Evolutionary conservation across 2,888 invertebrate species (phyloP), one percentile per base, ranked within the genome.

Genomic region (Dasysyrphus tricinctus): DNA sequence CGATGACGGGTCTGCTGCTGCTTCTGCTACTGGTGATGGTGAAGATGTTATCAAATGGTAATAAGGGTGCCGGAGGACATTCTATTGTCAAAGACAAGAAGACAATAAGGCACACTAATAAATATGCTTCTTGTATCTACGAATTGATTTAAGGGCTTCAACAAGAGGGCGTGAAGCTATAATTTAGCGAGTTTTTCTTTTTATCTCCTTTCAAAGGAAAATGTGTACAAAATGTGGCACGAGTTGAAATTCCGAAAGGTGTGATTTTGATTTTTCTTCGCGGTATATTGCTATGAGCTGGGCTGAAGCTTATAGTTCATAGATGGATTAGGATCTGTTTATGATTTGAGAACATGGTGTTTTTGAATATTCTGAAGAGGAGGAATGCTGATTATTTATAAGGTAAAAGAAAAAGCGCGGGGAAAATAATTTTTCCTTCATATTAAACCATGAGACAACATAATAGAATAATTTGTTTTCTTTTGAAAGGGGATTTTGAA

Each of bases 31-130:
- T 82, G 82, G 70, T 86, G 65, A 47, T 65, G 47, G 32, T 67
- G 82, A 86, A 86, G 86, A 86, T 86, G 82, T 86, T 86, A 86
- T 86, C 86, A 86, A 86, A 86, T 79, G 86, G 74, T 86, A 86
- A 86, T 86, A 86, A 86, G 82, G 86, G 86, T 79, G 82, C 78
- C 75, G 73, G 78, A 82, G 86, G 82, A 86, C 78, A 86, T 86
- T 78, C 78, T 51, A 82, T 82, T 82, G 82, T 86, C 86, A 82
- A 57, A 86, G 86, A 82, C 86, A 72, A 86, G 70, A 37, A 86
- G 86, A 82, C 82, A 82, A 72, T 75, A 63, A 47, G 65, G 65
- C 47, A 65, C 70, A 78, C 78, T 78, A 82, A 82, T 86, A 86
- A 82, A 75, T 86, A 70, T 74, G 86, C 54, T 86, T 70, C 82